Percentiles rank a stretch among this genome's conserved stretches.
Evolutionary conservation across 2,888 invertebrate species (phyloP).

Genomic region (Balanococcus diminutus): DNA sequence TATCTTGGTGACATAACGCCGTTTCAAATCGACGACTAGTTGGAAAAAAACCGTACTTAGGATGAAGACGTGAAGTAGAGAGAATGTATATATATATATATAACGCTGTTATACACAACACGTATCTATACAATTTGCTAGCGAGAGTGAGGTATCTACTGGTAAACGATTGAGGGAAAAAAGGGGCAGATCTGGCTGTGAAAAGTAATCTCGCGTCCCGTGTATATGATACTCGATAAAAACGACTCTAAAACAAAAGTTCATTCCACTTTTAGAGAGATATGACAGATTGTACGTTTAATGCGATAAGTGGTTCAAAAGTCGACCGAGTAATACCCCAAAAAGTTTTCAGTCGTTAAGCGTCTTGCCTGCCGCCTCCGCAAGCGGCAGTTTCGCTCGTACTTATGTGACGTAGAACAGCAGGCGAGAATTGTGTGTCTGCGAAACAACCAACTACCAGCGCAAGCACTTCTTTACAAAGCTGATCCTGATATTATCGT

Average conservation of each 20-base stretch:
- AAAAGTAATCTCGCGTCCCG: not conserved
- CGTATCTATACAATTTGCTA: not conserved
- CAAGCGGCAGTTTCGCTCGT: not conserved
- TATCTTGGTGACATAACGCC: constrained; percentile 25
- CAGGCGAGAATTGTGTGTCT: not conserved
- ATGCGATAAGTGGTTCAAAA: constrained; percentile 34
- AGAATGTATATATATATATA: not conserved
- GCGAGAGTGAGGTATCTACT: not conserved
- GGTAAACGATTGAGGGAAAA: not conserved
- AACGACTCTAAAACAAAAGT: constrained; percentile 23
- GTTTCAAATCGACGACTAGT: constrained; percentile 14
- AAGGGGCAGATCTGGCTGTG: constrained; percentile 4
- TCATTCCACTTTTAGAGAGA: constrained; percentile 40
- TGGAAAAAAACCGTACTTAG: not conserved
- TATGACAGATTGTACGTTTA: constrained; percentile 41
- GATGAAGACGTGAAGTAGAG: not conserved
- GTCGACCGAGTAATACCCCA: constrained; percentile 9
- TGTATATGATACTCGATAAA: not conserved
- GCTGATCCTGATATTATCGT: constrained; percentile 8
- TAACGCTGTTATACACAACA: not conserved
- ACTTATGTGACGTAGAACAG: not conserved
- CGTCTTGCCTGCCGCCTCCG: not conserved
- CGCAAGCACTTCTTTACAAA: not conserved
- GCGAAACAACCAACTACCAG: not conserved
- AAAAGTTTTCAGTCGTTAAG: constrained; percentile 29